Base-by-base conservation (phyloP, 2,797 vertebrate species). In the Tadarida brasiliensis region DNA sequence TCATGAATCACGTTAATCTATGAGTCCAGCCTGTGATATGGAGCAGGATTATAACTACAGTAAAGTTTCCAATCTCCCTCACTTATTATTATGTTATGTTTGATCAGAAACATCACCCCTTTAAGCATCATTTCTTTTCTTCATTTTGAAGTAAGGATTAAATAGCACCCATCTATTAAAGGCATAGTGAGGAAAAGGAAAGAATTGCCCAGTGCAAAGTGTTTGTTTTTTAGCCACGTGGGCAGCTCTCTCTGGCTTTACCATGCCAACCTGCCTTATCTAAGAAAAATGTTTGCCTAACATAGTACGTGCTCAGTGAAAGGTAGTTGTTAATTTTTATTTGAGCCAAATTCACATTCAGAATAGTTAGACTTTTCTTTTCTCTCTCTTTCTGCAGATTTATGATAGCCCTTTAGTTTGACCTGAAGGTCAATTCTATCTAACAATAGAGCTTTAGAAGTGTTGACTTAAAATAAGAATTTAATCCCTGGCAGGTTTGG, bases 361-460 rank as follows among this genome's bases (percentile, higher is more conserved):
- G n/a, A n/a, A n/a, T n/a, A n/a, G n/a, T n/a, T n/a, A n/a, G n/a
- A n/a, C n/a, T n/a, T n/a, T n/a, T n/a, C n/a, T n/a, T n/a, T n/a
- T 17, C 44, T 78, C 35, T 90, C 63, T 92, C 56, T 85, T n/a
- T 90, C n/a, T 84, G n/a, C 30, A 74, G 47, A 84, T 76, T 85
- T 86, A n/a, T 76, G 28, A 80, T 59, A 44, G 67, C 5, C 26
- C 51, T 65, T 92, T 78, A 51, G 44, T 94, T 94, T 87, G 47
- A 44, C 65, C 65, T 76, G 26, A 83, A 70, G 67, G 24, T 70
- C 51, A 57, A 0, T 81, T 84, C 63, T 56, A 15, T 63, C 68
- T 73, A 95, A 65, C 12, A 35, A 35, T n/a, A 49, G 49, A 63
- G 30, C 33, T 70, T 95, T 83, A 90, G 59, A 92, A 91, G 87